These are phyloP conservation scores for Eupithecia tripunctaria DNA, from an alignment of 2,888 invertebrate genomes.

Conservation along the genomic window DNA sequence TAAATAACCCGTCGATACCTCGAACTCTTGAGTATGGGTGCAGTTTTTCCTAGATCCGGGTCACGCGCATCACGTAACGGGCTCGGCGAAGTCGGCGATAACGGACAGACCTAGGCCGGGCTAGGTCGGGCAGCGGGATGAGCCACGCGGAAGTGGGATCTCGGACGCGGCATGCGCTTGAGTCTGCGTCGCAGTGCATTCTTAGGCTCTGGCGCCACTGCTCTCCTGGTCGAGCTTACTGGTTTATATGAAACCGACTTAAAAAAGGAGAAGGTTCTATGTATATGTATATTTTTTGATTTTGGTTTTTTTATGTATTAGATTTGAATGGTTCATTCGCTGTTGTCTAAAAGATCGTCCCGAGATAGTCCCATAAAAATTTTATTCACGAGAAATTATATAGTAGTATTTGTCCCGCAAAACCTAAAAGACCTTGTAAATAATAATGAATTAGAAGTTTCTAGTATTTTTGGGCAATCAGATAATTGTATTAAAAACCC, in stretches of 20 bases:
- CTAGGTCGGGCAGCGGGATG: slow-evolving; percentile 83
- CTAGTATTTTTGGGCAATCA: no score
- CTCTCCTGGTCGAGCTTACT: neutral
- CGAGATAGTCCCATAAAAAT: no score
- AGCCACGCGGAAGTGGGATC: slow-evolving; percentile 80
- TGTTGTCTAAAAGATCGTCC: no score
- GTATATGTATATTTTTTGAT: no score
- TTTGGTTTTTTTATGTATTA: no score
- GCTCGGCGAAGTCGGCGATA: slow-evolving; percentile 70
- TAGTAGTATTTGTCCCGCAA: no score
- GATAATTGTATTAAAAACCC: neutral
- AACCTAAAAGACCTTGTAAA: no score
- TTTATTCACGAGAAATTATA: no score
- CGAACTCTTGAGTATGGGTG: slow-evolving; percentile 38
- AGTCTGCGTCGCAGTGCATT: slow-evolving; percentile 3
- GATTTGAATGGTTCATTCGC: no score
- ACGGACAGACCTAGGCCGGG: slow-evolving; percentile 75
- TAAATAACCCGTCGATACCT: slow-evolving; percentile 14
- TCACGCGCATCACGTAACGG: slow-evolving; percentile 82
- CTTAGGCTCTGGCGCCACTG: slow-evolving; percentile 26
- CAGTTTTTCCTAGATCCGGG: slow-evolving; percentile 74
- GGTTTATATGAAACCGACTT: neutral
- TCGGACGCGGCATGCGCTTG: slow-evolving; percentile 57
- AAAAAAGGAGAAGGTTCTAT: no score
- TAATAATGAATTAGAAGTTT: neutral